Evolutionary conservation across 2,888 invertebrate genomes (phyloP).

Genomic region (Hyppa rectilinea): DNA sequence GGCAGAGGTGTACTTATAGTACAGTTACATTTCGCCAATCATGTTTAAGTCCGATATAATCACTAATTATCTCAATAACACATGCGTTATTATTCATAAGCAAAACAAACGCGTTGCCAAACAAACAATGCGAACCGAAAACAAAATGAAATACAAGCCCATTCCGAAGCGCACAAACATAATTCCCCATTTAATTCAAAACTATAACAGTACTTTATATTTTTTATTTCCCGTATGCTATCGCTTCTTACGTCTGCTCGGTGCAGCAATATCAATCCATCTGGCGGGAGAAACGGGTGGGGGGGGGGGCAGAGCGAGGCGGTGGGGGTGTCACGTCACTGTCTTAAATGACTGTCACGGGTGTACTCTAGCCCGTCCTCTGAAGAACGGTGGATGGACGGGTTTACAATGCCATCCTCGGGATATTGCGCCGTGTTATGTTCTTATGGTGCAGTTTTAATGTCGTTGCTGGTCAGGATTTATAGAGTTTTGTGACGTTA

Average conservation of each 20-base stretch:
- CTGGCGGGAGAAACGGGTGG: constrained; percentile 79
- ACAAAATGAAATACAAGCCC: constrained; percentile 39
- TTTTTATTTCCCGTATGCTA: constrained; percentile 86
- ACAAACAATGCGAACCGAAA: constrained; percentile 35
- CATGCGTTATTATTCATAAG: constrained; percentile 33
- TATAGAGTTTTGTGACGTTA: constrained; percentile 18
- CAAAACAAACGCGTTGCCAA: constrained; percentile 16
- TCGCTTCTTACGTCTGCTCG: constrained; percentile 88
- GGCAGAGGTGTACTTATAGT: no score
- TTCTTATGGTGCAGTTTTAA: constrained; percentile 77
- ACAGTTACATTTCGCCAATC: no score
- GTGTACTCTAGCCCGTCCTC: constrained; percentile 84
- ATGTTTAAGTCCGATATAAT: no score
- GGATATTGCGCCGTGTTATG: constrained; percentile 87
- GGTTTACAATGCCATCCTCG: constrained; percentile 80
- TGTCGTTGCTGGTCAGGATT: constrained; percentile 58
- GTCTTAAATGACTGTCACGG: constrained; percentile 91
- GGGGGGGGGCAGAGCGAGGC: constrained; percentile 56
- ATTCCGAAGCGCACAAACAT: constrained; percentile 54
- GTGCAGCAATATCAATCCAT: constrained; percentile 90
- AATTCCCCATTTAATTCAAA: constrained; percentile 67
- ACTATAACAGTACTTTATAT: constrained; percentile 71
- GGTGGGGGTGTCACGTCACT: constrained; percentile 85
- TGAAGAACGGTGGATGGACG: constrained; percentile 88
- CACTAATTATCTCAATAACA: no score